Evolutionary conservation across 2,888 invertebrate species (phyloP).

Genomic region (Dynastes maya): DNA sequence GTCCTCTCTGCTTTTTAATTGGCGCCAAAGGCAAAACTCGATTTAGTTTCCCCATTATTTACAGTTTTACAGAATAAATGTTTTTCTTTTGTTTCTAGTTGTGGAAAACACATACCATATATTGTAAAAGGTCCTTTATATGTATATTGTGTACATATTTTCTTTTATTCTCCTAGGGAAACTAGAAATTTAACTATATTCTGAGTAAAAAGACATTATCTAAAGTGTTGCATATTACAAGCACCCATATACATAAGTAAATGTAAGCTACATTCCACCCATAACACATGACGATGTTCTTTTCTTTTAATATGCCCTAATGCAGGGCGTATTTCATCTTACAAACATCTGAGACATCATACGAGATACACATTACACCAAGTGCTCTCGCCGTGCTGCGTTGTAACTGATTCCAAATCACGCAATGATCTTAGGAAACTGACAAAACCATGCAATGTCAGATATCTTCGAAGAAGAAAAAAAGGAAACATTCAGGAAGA

Average conservation of each 20-base stretch:
- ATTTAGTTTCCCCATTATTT: no score
- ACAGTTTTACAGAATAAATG: no score
- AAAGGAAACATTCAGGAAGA: conserved; percentile 44
- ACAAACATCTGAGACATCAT: not conserved
- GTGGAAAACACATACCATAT: no score
- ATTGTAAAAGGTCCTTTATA: no score
- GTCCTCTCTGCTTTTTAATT: no score
- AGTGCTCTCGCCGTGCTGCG: conserved; percentile 6
- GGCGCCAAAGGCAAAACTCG: no score
- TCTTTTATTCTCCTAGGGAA: no score
- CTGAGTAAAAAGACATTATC: not conserved
- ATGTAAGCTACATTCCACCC: not conserved
- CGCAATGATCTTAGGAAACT: not conserved
- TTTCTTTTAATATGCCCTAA: conserved; percentile 31
- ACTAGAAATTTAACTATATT: no score
- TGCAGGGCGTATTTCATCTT: conserved; percentile 13
- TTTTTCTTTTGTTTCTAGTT: no score
- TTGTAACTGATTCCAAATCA: not conserved
- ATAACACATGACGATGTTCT: not conserved
- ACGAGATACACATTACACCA: conserved; percentile 21
- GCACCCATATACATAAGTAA: not conserved
- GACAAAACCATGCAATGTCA: not conserved
- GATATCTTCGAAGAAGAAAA: conserved; percentile 1
- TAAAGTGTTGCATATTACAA: not conserved
- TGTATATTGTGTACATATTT: no score